Conservation (phyloP, 2,888 invertebrate genomes). For the Uloborus plumipes region DNA sequence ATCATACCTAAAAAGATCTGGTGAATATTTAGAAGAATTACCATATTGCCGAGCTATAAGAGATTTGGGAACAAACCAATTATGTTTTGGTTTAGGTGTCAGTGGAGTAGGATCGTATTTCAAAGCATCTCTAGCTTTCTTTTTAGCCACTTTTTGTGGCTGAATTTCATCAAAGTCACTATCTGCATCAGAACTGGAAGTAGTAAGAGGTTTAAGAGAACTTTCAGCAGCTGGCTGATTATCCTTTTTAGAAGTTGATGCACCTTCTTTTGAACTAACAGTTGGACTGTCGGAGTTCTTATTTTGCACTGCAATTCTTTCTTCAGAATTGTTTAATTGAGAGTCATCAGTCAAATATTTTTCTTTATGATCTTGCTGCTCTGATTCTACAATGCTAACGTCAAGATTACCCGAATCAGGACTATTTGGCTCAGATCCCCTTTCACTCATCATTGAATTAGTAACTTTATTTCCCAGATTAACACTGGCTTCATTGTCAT, state of each 20-base stretch:
- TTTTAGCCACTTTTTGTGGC: conserved; percentile 2
- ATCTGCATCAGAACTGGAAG: conserved; percentile 12
- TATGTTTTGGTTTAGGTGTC: conserved; percentile 77
- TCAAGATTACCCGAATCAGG: conserved; percentile 46
- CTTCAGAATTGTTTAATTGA: neutral
- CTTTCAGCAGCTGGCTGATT: neutral
- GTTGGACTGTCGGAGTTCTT: neutral
- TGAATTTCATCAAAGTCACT: neutral
- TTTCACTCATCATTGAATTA: neutral
- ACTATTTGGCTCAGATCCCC: conserved; percentile 7
- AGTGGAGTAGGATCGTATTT: conserved; percentile 66
- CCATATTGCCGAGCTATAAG: conserved; percentile 74
- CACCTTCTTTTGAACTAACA: neutral
- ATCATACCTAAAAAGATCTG: conserved; percentile 77
- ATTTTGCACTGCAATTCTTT: neutral
- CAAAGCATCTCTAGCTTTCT: conserved; percentile 13
- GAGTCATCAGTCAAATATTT: neutral
- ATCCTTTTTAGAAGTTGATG: neutral
- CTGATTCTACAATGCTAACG: conserved; percentile 1
- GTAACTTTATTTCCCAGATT: neutral
- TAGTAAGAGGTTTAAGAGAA: neutral
- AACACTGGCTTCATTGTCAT: conserved; percentile 13
- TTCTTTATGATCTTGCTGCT: neutral
- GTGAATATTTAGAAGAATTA: conserved; percentile 73
- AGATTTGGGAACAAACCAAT: conserved; percentile 79